Base-by-base conservation (phyloP, 2,797 vertebrate genomes). In the Microctenopoma lineatum region DNA sequence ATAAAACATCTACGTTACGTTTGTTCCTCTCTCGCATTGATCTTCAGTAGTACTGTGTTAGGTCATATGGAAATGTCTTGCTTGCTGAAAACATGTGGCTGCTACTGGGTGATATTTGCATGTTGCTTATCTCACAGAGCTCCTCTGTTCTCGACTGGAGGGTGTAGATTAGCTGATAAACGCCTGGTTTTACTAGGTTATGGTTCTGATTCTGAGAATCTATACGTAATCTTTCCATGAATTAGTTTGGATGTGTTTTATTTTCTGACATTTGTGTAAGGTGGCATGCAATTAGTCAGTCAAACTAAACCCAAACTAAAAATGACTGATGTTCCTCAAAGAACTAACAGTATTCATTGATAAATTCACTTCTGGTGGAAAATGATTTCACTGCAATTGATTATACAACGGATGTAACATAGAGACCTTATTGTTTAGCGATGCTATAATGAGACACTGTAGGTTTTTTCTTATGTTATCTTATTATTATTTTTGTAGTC, bases 71-170 rank as follows among this genome's bases (percentile, higher is more conserved):
- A 89, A 84, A 91, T 87, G 26, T 66, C 15, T 29, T 38, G 39
- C 45, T 75, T 59, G 42, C 45, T 64, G 59, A 66, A 80, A 71
- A 55, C 62, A 80, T 38, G 61, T 75, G 70, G 13, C 48, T 41
- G 47, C 59, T 61, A 53, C 15, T 25, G 51, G 15, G 38, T 26
- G 16, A 16, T 67, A 91, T 93, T 94, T 92, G 89, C 87, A 90
- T 89, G 21, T 26, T 48, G 44, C 36, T 64, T 52, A 66, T 79
- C 68, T 81, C 56, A 89, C 51, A 86, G 62, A 70, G 73, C 48
- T 51, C 39, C 42, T 70, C 70, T 89, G 78, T 87, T 83, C 52
- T 46, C 6, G 5, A 15, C 21, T 48, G 15, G 55, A 54, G 32
- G 15, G 7, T 48, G 13, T 29, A 13, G 58, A 65, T 61, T 16